Evolutionary conservation across 2,113 vertebrate genomes (phyloP).

Genomic region (Ivindomyrus marchei): DNA sequence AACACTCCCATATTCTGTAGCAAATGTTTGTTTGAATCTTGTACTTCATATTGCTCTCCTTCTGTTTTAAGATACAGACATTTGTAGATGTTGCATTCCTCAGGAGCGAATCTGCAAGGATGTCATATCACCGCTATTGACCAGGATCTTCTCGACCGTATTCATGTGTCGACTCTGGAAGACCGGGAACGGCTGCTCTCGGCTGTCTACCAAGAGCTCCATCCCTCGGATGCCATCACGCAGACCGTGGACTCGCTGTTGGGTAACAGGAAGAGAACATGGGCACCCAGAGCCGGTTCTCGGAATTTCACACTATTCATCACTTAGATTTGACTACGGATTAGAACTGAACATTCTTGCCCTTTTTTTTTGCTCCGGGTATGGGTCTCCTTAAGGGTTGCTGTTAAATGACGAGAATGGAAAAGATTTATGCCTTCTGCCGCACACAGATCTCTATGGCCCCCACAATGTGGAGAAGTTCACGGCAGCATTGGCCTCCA

Average conservation of each 20-base stretch:
- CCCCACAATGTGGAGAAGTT: constrained; percentile 42
- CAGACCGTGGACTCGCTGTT: constrained; percentile 49
- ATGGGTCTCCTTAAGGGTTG: background rate
- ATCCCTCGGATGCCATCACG: constrained; percentile 46
- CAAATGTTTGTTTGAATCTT: background rate
- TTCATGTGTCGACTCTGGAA: constrained; percentile 51
- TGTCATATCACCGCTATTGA: constrained; percentile 57
- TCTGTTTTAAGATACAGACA: background rate
- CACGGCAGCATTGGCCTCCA: constrained; percentile 37
- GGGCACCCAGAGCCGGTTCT: background rate
- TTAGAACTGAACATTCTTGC: background rate
- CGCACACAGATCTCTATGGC: constrained; percentile 35
- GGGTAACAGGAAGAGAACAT: constrained; percentile 36
- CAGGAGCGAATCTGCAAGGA: constrained; percentile 58
- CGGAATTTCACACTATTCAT: background rate
- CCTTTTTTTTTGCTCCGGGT: background rate
- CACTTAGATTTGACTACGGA: background rate
- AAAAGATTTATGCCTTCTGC: background rate
- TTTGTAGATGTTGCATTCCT: background rate
- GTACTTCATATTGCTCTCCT: background rate
- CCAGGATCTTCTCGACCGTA: constrained; percentile 46
- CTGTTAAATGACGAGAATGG: background rate
- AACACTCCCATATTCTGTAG: background rate
- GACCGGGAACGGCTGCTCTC: constrained; percentile 59
- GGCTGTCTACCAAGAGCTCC: constrained; percentile 57